A percentile compares a stretch with the other conserved stretches of the same genome.
phyloP scores from a whole-genome alignment of 1,140 invertebrate genomes.

The Ericerus pela region DNA sequence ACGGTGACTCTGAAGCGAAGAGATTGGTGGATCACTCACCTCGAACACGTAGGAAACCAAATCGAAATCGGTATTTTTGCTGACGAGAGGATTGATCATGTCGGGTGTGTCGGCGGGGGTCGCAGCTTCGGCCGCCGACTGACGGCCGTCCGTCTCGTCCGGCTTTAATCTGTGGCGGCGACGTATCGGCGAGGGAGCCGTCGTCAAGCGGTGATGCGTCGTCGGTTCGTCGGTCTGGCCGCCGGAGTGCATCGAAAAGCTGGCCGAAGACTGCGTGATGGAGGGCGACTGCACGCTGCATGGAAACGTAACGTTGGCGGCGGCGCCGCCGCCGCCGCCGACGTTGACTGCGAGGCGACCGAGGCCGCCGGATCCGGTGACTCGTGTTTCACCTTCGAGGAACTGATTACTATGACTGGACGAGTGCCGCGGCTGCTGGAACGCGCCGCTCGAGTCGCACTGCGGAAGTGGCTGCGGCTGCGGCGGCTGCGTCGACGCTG shows the following conservation, averaged over 20 bases:
- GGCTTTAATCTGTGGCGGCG: neutral
- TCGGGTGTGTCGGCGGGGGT: slow-evolving; percentile 17
- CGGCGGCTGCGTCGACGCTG: slow-evolving; percentile 14
- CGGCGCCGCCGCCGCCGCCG: too few relatives aligned
- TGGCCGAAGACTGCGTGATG: neutral
- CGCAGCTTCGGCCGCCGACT: neutral
- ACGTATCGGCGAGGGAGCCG: neutral
- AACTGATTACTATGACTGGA: too few relatives aligned
- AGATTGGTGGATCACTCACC: too few relatives aligned
- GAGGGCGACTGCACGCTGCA: slow-evolving; percentile 2
- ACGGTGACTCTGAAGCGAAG: too few relatives aligned
- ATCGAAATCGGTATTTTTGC: slow-evolving; percentile 19
- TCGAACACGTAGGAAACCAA: slow-evolving; percentile 20
- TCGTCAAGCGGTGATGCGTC: too few relatives aligned
- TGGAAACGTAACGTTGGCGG: neutral
- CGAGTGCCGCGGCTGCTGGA: slow-evolving; percentile 14
- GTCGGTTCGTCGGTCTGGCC: neutral
- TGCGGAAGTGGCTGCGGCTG: slow-evolving; percentile 17
- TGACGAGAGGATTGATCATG: slow-evolving; percentile 13
- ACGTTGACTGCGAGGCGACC: too few relatives aligned
- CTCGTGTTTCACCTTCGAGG: too few relatives aligned
- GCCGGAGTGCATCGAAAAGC: neutral
- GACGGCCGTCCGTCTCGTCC: neutral
- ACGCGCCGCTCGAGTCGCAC: slow-evolving; percentile 15
- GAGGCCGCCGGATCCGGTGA: too few relatives aligned